Conservation (phyloP, 2,888 invertebrate species). For the Pandemis heparana region DNA sequence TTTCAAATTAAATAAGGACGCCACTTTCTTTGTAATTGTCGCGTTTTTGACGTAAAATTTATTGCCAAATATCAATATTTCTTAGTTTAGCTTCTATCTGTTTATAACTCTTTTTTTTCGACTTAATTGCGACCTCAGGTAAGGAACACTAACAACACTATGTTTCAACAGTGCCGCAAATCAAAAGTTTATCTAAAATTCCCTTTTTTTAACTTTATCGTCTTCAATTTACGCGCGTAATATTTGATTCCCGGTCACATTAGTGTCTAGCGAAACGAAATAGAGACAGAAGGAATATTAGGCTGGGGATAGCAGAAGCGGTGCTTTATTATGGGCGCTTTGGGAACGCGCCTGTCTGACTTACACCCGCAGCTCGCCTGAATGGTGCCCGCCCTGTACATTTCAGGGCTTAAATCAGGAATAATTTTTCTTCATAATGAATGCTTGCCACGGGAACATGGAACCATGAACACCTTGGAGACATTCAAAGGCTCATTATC, state of each 20-base stretch:
- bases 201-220: conserved; percentile 4
- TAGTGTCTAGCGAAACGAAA: neutral
- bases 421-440: neutral
- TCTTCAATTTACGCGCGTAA: conserved; percentile 14
- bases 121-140: neutral
- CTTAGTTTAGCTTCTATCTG: no score
- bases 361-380: neutral
- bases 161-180: neutral
- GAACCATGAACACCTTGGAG: no score
- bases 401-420: neutral
- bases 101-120: no score
- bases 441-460: neutral
- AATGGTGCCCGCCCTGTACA: neutral
- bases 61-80: no score
- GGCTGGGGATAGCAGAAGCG: neutral
- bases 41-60: no score
- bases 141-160: neutral
- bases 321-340: conserved; percentile 15
- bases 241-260: conserved; percentile 7
- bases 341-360: neutral
- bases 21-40: no score
- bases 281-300: neutral
- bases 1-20: no score
- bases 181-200: neutral
- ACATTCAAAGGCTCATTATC: no score